A percentile compares a stretch with the other conserved stretches of the same genome.
These are phyloP conservation scores for Uropsilus gracilis DNA, from an alignment of 2,113 vertebrate genomes.

Conservation along the genomic window DNA sequence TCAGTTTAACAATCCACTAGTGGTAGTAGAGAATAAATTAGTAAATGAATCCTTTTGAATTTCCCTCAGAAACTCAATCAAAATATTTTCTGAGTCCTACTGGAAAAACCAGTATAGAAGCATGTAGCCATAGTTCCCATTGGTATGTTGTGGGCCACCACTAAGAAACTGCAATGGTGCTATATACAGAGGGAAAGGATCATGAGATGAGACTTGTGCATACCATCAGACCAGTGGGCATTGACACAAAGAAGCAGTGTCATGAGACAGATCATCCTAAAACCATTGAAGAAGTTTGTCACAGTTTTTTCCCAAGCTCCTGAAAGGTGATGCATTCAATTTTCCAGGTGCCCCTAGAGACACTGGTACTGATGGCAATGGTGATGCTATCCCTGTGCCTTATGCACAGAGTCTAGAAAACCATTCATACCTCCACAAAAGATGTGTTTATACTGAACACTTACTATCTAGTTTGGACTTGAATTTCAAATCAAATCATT, in stretches of 20 bases:
- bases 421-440: conserved; percentile 96
- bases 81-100: conserved; percentile 97
- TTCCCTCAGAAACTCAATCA: conserved; percentile 92
- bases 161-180: conserved; percentile 92
- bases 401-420: conserved; percentile 98
- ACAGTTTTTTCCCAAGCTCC: no score
- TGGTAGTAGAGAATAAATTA: conserved; percentile 96
- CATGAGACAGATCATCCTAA: conserved; percentile 95
- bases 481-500: conserved; percentile 51
- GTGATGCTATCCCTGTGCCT: conserved; percentile 99
- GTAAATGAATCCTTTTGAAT: conserved; percentile 96
- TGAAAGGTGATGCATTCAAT: conserved; percentile 95
- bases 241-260: conserved; percentile 93
- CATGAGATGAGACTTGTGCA: conserved; percentile 90
- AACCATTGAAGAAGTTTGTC: conserved; percentile 98
- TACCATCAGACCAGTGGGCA: conserved; percentile 94
- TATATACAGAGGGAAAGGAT: conserved; percentile 96
- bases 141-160: conserved; percentile 93
- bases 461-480: conserved; percentile 89
- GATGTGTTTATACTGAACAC: conserved; percentile 95
- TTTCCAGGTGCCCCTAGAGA: conserved; percentile 95
- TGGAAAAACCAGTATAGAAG: conserved; percentile 97
- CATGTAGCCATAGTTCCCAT: conserved; percentile 93
- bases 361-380: conserved; percentile 94
- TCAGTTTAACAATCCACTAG: conserved; percentile 97